Evolutionary conservation across 2,113 vertebrate genomes (phyloP).

Genomic region (Lasiurus cinereus): DNA sequence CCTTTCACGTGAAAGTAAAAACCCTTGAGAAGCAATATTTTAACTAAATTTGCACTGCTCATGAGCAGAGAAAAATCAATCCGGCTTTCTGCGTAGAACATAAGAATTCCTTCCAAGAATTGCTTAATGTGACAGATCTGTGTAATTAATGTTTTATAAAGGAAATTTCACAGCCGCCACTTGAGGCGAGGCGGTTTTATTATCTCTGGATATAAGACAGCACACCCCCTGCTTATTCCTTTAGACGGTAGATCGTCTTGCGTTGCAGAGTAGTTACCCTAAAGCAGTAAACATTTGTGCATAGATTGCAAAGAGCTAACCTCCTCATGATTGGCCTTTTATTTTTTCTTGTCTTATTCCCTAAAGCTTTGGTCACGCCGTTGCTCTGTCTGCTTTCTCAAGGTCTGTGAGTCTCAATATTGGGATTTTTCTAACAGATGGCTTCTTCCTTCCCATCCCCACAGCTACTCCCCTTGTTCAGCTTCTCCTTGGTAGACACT

Average conservation of each 20-base stretch:
- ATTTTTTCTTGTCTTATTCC: background rate
- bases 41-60: conserved; percentile 36
- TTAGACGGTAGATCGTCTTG: conserved; percentile 50
- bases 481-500: background rate
- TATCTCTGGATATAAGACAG: conserved; percentile 46
- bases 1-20: conserved; percentile 63
- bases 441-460: background rate
- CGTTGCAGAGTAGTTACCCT: background rate
- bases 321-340: background rate
- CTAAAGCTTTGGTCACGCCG: conserved; percentile 14
- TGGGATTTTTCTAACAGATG: background rate
- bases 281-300: background rate
- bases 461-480: background rate
- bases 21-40: conserved; percentile 42
- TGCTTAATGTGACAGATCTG: conserved; percentile 57
- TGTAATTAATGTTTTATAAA: conserved; percentile 74
- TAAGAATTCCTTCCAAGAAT: conserved; percentile 56
- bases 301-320: background rate
- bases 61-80: conserved; percentile 41
- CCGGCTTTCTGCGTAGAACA: conserved; percentile 3
- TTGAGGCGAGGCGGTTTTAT: conserved; percentile 37
- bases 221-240: conserved; percentile 56
- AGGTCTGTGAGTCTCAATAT: rapidly evolving
- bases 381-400: background rate
- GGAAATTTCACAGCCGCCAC: conserved; percentile 25